Conservation (phyloP, 2,113 vertebrate species). For the Rhineura floridana region DNA sequence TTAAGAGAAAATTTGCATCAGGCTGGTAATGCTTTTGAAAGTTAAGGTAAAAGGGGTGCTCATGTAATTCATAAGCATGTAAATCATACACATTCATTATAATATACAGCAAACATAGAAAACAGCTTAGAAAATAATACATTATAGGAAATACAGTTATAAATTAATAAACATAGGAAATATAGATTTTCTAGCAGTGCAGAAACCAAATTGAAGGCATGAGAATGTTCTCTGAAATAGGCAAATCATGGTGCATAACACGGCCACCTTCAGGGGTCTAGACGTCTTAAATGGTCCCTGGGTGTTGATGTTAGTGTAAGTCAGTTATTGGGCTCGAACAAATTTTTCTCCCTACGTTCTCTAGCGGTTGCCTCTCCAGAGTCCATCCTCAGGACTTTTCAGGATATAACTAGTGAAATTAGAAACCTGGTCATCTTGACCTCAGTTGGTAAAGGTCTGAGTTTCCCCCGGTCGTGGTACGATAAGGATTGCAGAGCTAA, state of each 20-base stretch:
- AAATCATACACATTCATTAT: conserved; percentile 16
- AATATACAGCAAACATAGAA: conserved; percentile 48
- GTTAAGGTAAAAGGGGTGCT: conserved; percentile 3
- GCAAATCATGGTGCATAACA: conserved; percentile 45
- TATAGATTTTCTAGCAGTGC: conserved; percentile 53
- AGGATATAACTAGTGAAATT: no score
- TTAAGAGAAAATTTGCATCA: not conserved
- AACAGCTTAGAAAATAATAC: conserved; percentile 39
- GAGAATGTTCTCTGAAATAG: conserved; percentile 41
- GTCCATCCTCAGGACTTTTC: no score
- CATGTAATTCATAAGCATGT: conserved; percentile 14
- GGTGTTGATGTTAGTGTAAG: no score
- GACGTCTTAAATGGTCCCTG: no score
- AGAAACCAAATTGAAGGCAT: conserved; percentile 58
- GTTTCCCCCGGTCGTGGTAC: no score
- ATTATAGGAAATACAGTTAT: conserved; percentile 22
- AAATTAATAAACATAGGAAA: conserved; percentile 58
- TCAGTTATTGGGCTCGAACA: no score
- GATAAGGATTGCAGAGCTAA: no score
- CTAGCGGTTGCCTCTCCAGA: no score
- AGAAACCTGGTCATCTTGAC: no score
- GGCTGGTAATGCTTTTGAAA: conserved; percentile 46
- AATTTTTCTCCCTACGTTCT: no score
- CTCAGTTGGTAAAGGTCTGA: no score
- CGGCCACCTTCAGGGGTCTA: no score